Base-by-base conservation (phyloP, 2,888 invertebrate species). In the Sepioteuthis lessoniana region DNA sequence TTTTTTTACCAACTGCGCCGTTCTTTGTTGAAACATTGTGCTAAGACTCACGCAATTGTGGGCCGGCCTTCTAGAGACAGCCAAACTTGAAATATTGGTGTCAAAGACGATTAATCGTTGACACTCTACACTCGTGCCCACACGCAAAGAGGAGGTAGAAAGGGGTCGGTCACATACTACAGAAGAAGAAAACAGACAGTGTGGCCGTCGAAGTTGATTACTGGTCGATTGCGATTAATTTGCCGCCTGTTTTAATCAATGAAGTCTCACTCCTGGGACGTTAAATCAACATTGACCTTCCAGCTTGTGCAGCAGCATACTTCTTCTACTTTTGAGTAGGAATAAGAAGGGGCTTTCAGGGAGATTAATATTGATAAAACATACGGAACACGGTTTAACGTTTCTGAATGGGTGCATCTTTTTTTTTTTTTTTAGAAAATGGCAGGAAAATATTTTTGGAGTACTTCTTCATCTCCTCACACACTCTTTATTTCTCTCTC, bases 171-270 rank as follows among this genome's bases (percentile, higher is more conserved):
- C 42, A 42, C 7, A 3, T 7, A 42, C 42, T 5, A 7, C 7
- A 42, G 42, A 42, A 42, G 42, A 42, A 7, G 42, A 42, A 3
- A 42, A n/a, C 8, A 19, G 76, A n/a, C n/a, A 19, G n/a, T 13
- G 76, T n/a, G 76, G 76, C 76, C 76, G 76, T 76, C 76, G n/a
- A 76, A 76, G 76, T 76, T n/a, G 76, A 76, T 76, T 76, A 76
- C 76, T n/a, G 76, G n/a, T 76, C 76, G n/a, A 76, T 76, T 76
- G 76, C n/a, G 76, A n/a, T 76, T 76, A 76, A 76, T 76, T 76
- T 76, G n/a, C n/a, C 76, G n/a, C n/a, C n/a, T 76, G 13, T 35
- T 76, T n/a, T 76, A 76, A 76, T 76, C 76, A 76, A 76, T 35
- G 76, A n/a, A 4, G n/a, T 16, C 76, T n/a, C n/a, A n/a, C 76